Conservation (phyloP, 2,797 vertebrate species). For the Stomatorhinus walkeri region DNA sequence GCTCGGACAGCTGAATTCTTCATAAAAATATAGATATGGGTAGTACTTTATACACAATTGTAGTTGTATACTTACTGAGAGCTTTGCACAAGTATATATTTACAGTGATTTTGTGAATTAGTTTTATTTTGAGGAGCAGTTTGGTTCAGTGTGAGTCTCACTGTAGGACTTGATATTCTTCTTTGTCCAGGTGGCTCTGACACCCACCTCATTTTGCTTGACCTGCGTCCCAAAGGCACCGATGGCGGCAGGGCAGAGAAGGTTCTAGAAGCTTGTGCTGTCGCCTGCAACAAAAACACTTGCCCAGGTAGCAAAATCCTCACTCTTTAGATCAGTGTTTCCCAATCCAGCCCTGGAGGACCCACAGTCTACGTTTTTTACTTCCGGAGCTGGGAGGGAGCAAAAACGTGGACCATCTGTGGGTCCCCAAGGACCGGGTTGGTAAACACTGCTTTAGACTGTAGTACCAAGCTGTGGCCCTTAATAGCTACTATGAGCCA, state of each 20-base stretch:
- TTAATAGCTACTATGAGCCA: background rate
- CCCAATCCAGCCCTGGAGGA: background rate
- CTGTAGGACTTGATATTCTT: background rate
- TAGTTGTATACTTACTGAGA: background rate
- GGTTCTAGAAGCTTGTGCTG: constrained; percentile 84
- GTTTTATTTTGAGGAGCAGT: background rate
- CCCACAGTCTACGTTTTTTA: background rate
- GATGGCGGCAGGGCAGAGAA: constrained; percentile 88
- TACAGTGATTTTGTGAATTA: background rate
- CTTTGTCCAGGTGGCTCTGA: constrained; percentile 77
- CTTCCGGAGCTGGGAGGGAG: background rate
- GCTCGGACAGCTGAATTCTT: background rate
- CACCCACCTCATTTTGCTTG: constrained; percentile 87
- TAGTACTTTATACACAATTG: background rate
- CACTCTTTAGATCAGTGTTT: background rate
- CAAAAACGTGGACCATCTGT: background rate
- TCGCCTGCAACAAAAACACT: constrained; percentile 96
- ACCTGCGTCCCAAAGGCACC: constrained; percentile 78
- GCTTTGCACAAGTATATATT: background rate
- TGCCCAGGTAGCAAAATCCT: constrained; percentile 72
- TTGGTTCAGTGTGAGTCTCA: background rate
- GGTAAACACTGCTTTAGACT: background rate
- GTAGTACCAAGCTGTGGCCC: background rate
- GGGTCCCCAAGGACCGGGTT: background rate
- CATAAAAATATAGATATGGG: background rate